Conservation (phyloP, 2,888 invertebrate species). For the Pherbina coryleti region DNA sequence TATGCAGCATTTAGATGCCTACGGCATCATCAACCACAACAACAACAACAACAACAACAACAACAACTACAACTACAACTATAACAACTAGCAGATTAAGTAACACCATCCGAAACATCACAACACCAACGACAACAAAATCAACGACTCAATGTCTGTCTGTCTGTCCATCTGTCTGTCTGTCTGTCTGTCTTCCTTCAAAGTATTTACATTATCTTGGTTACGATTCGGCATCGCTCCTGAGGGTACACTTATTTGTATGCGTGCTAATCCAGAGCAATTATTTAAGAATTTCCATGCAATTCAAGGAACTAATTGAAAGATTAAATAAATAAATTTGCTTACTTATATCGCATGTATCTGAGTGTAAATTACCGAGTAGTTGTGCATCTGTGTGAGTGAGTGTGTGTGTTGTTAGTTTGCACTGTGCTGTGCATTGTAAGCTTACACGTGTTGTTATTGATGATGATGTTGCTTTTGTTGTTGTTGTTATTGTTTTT, state of each 20-base stretch:
- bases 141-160: background rate
- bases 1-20: background rate
- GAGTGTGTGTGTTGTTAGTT: background rate
- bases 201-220: background rate
- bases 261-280: background rate
- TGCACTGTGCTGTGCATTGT: too few species aligned
- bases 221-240: background rate
- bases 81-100: background rate
- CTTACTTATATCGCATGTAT: background rate
- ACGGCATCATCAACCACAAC: background rate
- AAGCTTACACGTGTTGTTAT: too few species aligned
- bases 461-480: too few species aligned
- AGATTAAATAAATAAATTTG: constrained; percentile 22
- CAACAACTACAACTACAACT: background rate
- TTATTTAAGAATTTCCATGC: constrained; percentile 12
- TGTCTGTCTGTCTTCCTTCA: background rate
- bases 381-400: background rate
- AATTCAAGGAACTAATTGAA: constrained; percentile 20
- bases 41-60: background rate
- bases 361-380: background rate
- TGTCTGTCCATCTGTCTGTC: background rate
- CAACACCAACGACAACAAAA: constrained; percentile 13
- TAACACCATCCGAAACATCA: background rate
- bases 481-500: too few species aligned
- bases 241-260: background rate